Conservation (phyloP, 2,797 vertebrate species). For the Simalia tracyae region DNA sequence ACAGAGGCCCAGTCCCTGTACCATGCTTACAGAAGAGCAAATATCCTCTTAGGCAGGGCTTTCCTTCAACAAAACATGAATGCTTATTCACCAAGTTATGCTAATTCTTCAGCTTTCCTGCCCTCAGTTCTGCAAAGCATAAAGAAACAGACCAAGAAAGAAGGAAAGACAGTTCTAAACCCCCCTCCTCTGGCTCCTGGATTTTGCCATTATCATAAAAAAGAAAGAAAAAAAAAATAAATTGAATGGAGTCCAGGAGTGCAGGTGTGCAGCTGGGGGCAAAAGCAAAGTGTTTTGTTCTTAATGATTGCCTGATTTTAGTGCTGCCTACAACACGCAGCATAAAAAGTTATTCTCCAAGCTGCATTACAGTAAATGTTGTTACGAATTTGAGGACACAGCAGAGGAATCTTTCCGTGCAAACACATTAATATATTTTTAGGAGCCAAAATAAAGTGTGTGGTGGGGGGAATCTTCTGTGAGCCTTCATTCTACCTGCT, state of each 20-base stretch:
- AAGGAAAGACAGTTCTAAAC: background rate
- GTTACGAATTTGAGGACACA: conserved; percentile 21
- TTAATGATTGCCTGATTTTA: conserved; percentile 56
- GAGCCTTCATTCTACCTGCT: background rate
- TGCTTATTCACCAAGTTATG: background rate
- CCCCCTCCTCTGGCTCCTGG: background rate
- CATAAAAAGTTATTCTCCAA: conserved; percentile 20
- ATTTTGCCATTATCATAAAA: conserved; percentile 44
- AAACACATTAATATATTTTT: background rate
- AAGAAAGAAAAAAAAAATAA: conserved; percentile 6
- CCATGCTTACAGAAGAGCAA: background rate
- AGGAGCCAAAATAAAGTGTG: background rate
- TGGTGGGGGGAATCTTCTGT: background rate
- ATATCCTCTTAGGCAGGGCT: background rate
- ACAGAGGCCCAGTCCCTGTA: background rate
- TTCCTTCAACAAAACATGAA: conserved; percentile 11
- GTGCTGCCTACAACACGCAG: background rate
- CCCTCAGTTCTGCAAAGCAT: conserved; percentile 36
- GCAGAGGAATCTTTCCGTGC: background rate
- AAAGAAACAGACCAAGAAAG: conserved; percentile 41
- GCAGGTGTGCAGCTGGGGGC: conserved; percentile 41
- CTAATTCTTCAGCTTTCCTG: conserved; percentile 9
- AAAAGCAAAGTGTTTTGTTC: conserved; percentile 47
- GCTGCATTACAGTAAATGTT: conserved; percentile 21
- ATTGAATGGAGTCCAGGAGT: conserved; percentile 37